Evolutionary conservation across 2,888 invertebrate genomes (phyloP).

Genomic region (Saturnia pavonia): DNA sequence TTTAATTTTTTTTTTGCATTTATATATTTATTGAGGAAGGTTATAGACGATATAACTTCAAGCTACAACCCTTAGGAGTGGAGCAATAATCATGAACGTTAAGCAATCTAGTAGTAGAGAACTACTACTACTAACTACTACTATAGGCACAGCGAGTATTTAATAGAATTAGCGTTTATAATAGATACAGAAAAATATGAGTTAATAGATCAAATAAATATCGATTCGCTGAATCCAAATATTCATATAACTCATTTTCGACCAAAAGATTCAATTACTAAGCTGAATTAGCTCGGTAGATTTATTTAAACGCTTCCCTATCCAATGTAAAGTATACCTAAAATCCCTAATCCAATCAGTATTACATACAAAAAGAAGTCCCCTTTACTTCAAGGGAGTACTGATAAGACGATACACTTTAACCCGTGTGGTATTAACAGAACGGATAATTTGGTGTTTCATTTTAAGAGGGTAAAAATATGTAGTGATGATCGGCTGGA

Average conservation of each 20-base stretch:
- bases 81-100: no score
- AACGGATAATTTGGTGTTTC: not conserved
- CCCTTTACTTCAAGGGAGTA: not conserved
- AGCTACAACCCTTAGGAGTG: no score
- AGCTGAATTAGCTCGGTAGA: no score
- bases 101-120: no score
- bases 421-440: not conserved
- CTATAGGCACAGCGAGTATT: no score
- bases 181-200: not conserved
- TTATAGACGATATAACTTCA: no score
- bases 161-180: no score
- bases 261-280: not conserved
- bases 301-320: slow-evolving; percentile 2
- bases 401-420: slow-evolving; percentile 12
- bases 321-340: not conserved
- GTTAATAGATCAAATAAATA: not conserved
- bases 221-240: not conserved
- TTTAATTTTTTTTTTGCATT: no score
- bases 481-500: no score
- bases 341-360: slow-evolving; percentile 10
- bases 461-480: not conserved
- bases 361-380: slow-evolving; percentile 1
- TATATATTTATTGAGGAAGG: no score
- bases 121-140: no score
- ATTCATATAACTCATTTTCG: not conserved